phyloP scores from a whole-genome alignment of 2,888 invertebrate genomes.

The Nomada flava region DNA sequence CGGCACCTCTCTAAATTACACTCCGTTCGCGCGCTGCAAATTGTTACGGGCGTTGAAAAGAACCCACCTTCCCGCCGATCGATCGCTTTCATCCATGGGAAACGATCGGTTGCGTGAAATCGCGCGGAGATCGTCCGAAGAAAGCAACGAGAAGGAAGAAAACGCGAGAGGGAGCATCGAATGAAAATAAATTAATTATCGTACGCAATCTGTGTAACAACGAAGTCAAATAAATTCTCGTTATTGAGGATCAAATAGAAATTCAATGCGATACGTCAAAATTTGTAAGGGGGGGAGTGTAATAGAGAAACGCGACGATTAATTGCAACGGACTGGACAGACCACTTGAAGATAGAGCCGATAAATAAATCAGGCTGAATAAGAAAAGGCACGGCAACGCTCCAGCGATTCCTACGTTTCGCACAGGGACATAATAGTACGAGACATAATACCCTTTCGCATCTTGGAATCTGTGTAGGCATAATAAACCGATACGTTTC shows the following conservation, averaged over 20 bases:
- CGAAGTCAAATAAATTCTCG: too few species aligned
- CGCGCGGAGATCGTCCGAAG: not conserved
- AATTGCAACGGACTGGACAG: constrained; percentile 33
- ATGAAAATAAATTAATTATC: not conserved
- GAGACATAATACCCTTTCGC: constrained; percentile 1
- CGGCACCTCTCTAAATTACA: constrained; percentile 13
- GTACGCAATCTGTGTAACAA: too few species aligned
- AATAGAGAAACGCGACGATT: constrained; percentile 28
- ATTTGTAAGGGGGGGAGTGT: not conserved
- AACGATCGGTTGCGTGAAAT: constrained; percentile 20
- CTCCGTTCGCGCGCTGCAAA: constrained; percentile 49
- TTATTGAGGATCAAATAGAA: too few species aligned
- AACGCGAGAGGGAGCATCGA: not conserved
- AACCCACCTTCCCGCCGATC: not conserved
- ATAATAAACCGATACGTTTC: not conserved
- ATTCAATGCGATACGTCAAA: too few species aligned
- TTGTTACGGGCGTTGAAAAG: constrained; percentile 10
- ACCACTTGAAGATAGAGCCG: constrained; percentile 30
- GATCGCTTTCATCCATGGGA: not conserved
- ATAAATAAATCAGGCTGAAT: constrained; percentile 26
- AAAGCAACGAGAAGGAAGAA: not conserved
- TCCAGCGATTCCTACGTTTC: constrained; percentile 3
- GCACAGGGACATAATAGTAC: not conserved
- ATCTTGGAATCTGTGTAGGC: not conserved
- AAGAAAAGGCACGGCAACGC: constrained; percentile 25